Conservation (phyloP, 2,888 invertebrate species). For the Lordiphosa fenestrarum region DNA sequence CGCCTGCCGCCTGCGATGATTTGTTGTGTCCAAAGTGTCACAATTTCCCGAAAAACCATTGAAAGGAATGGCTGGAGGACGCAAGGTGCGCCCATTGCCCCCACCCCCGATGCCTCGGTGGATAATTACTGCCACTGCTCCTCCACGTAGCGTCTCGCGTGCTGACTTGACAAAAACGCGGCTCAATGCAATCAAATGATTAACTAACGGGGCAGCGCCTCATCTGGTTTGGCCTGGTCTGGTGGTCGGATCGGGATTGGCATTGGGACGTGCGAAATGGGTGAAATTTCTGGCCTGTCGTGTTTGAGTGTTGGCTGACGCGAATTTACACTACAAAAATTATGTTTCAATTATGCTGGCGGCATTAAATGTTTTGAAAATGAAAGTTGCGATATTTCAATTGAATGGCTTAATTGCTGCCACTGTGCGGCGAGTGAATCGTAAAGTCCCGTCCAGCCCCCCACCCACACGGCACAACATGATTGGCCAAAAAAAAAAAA, state of each 20-base stretch:
- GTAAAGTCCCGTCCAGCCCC: slow-evolving; percentile 2
- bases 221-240: not conserved
- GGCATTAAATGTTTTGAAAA: slow-evolving; percentile 50
- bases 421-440: slow-evolving; percentile 18
- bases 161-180: slow-evolving; percentile 62
- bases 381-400: slow-evolving; percentile 66
- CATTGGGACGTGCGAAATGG: slow-evolving; percentile 64
- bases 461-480: slow-evolving; percentile 3
- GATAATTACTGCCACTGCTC: slow-evolving; percentile 32
- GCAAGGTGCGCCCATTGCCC: slow-evolving; percentile 18
- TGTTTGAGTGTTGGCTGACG: slow-evolving; percentile 58
- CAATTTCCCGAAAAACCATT: slow-evolving; percentile 57
- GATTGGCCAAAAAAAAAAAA: too few species aligned
- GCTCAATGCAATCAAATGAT: slow-evolving; percentile 70
- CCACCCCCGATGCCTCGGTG: slow-evolving; percentile 52
- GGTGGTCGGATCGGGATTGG: not conserved
- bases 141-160: slow-evolving; percentile 38
- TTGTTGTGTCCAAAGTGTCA: slow-evolving; percentile 73
- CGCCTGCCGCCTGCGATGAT: slow-evolving; percentile 54
- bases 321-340: slow-evolving; percentile 67
- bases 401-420: slow-evolving; percentile 61
- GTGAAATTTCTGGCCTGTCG: slow-evolving; percentile 64
- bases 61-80: not conserved
- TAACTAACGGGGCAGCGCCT: slow-evolving; percentile 53
- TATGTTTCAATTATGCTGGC: slow-evolving; percentile 72